phyloP scores from a whole-genome alignment of 2,797 vertebrate genomes.

The Chelidonichthys spinosus region DNA sequence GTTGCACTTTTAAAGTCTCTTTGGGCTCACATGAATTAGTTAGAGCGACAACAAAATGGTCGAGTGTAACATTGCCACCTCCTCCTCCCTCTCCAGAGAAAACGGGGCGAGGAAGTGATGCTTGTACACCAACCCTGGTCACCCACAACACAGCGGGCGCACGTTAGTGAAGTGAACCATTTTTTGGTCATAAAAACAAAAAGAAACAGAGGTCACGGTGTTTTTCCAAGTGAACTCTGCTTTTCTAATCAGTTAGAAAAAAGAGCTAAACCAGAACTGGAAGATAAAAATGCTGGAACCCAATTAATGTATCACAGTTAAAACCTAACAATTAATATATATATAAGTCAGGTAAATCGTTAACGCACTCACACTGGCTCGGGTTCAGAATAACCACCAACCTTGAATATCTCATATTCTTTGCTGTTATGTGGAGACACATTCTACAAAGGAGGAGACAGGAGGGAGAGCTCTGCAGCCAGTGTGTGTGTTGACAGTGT shows the following conservation, averaged over 20 bases:
- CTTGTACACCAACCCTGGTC: conserved; percentile 10
- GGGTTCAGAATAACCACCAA: neutral
- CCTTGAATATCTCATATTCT: conserved; percentile 8
- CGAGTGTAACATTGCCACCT: conserved; percentile 17
- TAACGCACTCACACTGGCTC: neutral
- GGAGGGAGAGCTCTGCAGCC: neutral
- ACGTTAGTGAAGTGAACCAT: conserved; percentile 26
- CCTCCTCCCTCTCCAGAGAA: conserved; percentile 4
- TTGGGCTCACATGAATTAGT: conserved; percentile 50
- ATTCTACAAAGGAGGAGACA: conserved; percentile 1
- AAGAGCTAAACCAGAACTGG: neutral
- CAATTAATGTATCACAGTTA: neutral
- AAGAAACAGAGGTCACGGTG: neutral
- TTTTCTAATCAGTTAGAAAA: conserved; percentile 5
- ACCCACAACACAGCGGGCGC: conserved; percentile 11
- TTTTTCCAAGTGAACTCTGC: conserved; percentile 7
- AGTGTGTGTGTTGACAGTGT: conserved; percentile 55
- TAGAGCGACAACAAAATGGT: conserved; percentile 43
- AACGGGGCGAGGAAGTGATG: conserved; percentile 4
- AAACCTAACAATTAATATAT: neutral
- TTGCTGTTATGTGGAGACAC: conserved; percentile 2
- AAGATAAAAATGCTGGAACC: neutral
- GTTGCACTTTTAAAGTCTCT: conserved; percentile 23
- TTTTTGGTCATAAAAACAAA: neutral
- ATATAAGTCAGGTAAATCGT: neutral